Evolutionary conservation across 2,113 vertebrate genomes (phyloP).

Genomic region (Nothocercus julius): DNA sequence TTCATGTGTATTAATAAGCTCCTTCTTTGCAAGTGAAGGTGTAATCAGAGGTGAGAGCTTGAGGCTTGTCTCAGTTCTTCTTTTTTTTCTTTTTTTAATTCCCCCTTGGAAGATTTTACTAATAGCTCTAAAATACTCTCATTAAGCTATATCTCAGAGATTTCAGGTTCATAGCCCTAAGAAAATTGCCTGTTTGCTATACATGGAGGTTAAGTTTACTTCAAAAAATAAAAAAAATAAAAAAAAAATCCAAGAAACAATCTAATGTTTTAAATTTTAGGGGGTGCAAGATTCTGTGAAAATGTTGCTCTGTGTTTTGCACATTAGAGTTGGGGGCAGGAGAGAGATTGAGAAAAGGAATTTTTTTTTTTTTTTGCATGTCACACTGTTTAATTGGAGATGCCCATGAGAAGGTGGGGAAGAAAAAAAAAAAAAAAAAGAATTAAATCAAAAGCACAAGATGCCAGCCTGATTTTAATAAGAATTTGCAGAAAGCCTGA

Average conservation of each 20-base stretch:
- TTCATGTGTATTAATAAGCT: not conserved
- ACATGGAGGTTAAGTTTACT: not conserved
- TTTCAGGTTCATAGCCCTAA: not conserved
- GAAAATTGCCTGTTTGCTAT: not conserved
- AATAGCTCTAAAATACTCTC: not conserved
- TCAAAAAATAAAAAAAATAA: not conserved
- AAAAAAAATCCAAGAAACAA: not conserved
- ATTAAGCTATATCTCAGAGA: not conserved
- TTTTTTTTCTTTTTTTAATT: not conserved
- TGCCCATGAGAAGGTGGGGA: not conserved
- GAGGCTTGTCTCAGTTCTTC: not conserved
- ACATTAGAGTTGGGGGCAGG: not conserved
- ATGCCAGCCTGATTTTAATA: constrained; percentile 48
- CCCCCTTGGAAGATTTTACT: not conserved
- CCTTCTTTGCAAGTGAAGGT: not conserved
- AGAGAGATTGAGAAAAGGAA: not conserved
- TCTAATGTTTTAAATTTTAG: not conserved
- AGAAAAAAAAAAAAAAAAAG: not conserved
- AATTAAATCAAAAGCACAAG: constrained; percentile 50
- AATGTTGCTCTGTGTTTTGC: not conserved
- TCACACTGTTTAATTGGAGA: not conserved
- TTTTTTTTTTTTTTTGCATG: not conserved
- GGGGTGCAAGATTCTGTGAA: accelerated
- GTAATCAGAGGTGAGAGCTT: not conserved
- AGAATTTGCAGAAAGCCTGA: constrained; percentile 29